Evolutionary conservation across 2,113 vertebrate species (phyloP).

Genomic region (Todiramphus saurophagus): DNA sequence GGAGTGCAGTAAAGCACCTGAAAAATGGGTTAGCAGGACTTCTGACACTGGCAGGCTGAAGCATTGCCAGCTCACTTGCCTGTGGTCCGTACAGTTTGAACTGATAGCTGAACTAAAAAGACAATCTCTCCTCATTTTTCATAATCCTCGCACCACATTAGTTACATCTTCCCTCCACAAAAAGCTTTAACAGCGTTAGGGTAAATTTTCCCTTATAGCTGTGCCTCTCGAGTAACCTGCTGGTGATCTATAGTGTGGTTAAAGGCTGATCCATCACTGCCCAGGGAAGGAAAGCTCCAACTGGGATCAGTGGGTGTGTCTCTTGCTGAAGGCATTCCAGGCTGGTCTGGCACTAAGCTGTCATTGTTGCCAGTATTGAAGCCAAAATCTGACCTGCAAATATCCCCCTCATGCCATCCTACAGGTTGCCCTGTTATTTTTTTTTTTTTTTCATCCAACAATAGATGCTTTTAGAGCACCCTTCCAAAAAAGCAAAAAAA

Average conservation of each 20-base stretch:
- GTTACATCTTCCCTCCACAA: background rate
- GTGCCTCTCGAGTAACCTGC: background rate
- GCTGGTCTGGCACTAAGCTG: background rate
- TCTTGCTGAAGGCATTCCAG: background rate
- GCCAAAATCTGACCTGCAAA: background rate
- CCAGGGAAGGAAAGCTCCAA: background rate
- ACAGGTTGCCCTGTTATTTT: background rate
- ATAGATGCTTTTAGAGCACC: background rate
- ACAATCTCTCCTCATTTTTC: background rate
- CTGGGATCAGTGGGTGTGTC: background rate
- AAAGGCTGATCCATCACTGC: background rate
- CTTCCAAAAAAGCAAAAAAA: background rate
- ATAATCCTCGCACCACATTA: background rate
- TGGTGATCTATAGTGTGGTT: background rate
- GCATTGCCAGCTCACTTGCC: background rate
- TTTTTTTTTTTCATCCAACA: too few species aligned
- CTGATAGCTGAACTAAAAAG: background rate
- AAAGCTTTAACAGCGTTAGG: background rate
- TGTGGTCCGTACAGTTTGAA: background rate
- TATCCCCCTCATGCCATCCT: background rate
- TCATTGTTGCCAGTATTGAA: background rate
- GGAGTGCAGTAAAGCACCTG: background rate
- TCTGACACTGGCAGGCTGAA: background rate
- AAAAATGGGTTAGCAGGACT: background rate
- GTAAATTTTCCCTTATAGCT: background rate